Base-by-base conservation (phyloP, 2,113 vertebrate species). In the Polypterus senegalus region DNA sequence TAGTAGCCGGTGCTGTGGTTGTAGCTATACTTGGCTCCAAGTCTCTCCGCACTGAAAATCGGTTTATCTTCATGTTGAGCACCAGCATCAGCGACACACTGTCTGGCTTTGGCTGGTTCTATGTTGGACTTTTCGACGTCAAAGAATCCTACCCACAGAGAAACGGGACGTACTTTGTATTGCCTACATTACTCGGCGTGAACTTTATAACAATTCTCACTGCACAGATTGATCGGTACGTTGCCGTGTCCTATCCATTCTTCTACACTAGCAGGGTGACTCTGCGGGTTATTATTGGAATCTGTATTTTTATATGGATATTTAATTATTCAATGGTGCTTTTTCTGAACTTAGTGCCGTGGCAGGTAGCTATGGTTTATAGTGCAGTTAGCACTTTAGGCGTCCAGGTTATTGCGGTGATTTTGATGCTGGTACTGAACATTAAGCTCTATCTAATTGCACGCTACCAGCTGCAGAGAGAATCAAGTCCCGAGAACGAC, bases 161-260 rank as follows among this genome's bases (percentile, higher is more conserved):
- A 0, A 84, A 70, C 0, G 65, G 72, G 59, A 88, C 84, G 1
- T 77, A 67, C 43, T 76, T 71, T 73, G 67, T 88, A 3, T 83
- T 59, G 0, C 80, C 70, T 49, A 87, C 83, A 1, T 87, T 89
- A 47, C 61, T 87, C 3, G 86, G 86, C 0, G 66, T 89, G 64
- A 87, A 85, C 2, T 86, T 76, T 59, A 82, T 87, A 74, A 83
- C 83, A 46, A 77, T 83, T 49, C 63, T 88, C 63, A 83, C 83
- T 0, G 84, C 86, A 0, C 86, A 88, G 68, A 83, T 83, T 0
- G 85, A 88, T 70, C 67, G 84, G 45, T 88, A 87, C 70, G 83
- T 84, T 58, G 82, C 83, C 0, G 70, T 88, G 9, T 52, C 27
- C 0, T 70, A 77, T 2, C 85, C 83, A 7, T 77, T 86, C 47